Percentiles rank a stretch among this genome's conserved stretches.
These are phyloP conservation scores for Congeria kusceri DNA, from an alignment of 2,888 invertebrate genomes.

Conservation along the genomic window DNA sequence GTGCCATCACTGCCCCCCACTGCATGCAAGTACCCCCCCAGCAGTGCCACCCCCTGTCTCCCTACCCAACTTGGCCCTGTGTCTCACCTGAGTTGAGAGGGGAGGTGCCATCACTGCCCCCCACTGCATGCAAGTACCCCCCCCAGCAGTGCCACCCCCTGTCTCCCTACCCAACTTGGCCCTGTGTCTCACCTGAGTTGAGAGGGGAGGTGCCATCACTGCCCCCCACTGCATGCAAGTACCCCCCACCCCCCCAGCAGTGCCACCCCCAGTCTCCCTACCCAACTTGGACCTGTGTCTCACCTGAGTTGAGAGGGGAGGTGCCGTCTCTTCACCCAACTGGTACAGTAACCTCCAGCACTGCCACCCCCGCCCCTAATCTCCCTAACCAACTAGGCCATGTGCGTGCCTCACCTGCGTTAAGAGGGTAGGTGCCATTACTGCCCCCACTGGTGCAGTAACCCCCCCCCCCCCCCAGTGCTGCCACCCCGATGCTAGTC, in stretches of 20 bases:
- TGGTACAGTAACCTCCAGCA: conserved; percentile 97
- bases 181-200: conserved; percentile 89
- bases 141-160: no score
- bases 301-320: conserved; percentile 95
- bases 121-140: conserved; percentile 97
- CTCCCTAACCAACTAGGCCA: conserved; percentile 67
- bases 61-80: no score
- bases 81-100: conserved; percentile 93
- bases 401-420: conserved; percentile 89
- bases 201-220: conserved; percentile 99
- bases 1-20: conserved; percentile 99
- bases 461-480: no score
- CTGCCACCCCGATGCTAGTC: no score
- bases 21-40: conserved; percentile 96
- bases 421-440: conserved; percentile 97
- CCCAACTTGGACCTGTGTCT: conserved; percentile 6
- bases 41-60: conserved; percentile 87
- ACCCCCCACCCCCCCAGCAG: no score
- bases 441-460: no score
- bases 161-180: conserved; percentile 70
- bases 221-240: conserved; percentile 98
- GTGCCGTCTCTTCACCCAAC: conserved; percentile 99
- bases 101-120: conserved; percentile 98
- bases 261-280: conserved; percentile 87
- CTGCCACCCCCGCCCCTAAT: conserved; percentile 90